Evolutionary conservation across 1,140 invertebrate genomes (phyloP).

Genomic region (Pogonomyrmex barbatus): DNA sequence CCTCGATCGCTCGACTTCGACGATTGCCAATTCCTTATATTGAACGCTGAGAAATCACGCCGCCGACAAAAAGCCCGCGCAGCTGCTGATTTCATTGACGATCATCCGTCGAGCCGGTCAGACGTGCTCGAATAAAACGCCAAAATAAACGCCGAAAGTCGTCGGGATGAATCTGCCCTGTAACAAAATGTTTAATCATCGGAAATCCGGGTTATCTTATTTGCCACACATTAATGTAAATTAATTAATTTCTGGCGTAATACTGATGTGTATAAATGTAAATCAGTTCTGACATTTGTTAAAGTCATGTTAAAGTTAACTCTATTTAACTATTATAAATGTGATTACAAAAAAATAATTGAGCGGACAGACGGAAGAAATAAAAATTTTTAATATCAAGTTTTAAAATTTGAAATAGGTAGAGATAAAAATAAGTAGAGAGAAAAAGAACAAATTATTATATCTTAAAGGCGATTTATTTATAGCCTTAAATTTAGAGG

Average conservation of each 20-base stretch:
- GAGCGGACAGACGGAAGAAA: background rate
- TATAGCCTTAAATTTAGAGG: too few species aligned
- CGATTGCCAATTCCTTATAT: constrained; percentile 58
- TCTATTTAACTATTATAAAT: background rate
- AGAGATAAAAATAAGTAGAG: too few species aligned
- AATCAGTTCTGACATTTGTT: background rate
- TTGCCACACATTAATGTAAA: background rate
- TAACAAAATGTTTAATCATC: background rate
- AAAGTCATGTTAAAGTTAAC: constrained; percentile 12
- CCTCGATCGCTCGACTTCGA: constrained; percentile 38
- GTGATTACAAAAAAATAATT: constrained; percentile 17
- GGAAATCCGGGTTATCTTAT: background rate
- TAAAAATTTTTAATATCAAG: background rate
- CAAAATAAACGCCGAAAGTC: constrained; percentile 32
- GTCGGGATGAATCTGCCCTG: background rate
- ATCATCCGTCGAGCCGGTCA: constrained; percentile 30
- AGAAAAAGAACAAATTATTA: background rate
- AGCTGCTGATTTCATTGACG: constrained; percentile 43
- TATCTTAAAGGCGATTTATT: background rate
- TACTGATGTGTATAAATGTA: constrained; percentile 14
- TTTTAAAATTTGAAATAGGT: background rate
- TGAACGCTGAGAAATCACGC: constrained; percentile 26
- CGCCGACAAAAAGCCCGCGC: constrained; percentile 43
- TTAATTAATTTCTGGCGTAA: background rate
- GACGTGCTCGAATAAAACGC: background rate